Percentiles rank a stretch among this genome's conserved stretches.
Conservation (phyloP, 2,888 invertebrate species). For the Ischnura elegans region DNA sequence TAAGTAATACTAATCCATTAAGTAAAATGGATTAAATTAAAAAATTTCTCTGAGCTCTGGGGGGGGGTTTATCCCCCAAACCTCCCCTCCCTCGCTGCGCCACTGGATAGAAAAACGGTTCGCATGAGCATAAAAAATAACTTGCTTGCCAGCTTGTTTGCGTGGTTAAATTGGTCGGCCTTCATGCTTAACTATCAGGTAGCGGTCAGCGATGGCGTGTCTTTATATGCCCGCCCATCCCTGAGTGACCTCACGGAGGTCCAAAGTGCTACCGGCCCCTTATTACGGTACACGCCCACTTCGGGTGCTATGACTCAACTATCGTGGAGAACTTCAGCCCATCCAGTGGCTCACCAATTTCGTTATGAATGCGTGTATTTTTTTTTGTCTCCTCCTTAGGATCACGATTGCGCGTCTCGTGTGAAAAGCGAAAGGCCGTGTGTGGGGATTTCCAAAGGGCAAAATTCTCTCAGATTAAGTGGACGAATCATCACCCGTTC, state of each 20-base stretch:
- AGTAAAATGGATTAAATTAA: no score
- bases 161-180: no score
- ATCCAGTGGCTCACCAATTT: neutral
- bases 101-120: no score
- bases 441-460: neutral
- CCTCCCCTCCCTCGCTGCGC: no score
- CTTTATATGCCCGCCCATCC: neutral
- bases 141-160: no score
- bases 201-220: neutral
- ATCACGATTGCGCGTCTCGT: no score
- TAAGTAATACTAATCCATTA: no score
- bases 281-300: neutral
- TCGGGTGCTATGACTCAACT: neutral
- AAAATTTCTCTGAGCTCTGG: no score
- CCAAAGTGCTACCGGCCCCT: constrained; percentile 6
- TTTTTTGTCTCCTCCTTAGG: neutral
- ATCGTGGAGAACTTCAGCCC: neutral
- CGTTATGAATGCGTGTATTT: neutral
- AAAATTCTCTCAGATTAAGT: no score
- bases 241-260: neutral
- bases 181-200: neutral
- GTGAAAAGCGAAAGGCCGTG: constrained; percentile 7
- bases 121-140: no score
- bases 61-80: no score
- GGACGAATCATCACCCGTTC: no score